Evolutionary conservation across 2,888 invertebrate species (phyloP).

Genomic region (Chalcosyrphus nemorum): DNA sequence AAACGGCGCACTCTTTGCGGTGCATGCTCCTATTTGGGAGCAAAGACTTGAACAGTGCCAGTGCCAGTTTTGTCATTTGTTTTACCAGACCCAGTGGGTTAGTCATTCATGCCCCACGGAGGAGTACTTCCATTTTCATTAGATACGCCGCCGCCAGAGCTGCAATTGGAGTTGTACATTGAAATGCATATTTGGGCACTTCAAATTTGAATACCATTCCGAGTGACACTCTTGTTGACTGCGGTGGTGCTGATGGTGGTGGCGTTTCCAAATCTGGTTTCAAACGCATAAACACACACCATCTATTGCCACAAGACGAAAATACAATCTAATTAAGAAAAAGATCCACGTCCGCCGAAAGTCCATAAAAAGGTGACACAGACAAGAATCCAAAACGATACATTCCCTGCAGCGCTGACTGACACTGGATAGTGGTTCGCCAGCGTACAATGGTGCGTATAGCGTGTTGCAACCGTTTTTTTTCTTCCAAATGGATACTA

Average conservation of each 20-base stretch:
- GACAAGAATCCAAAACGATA: slow-evolving; percentile 48
- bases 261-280: slow-evolving; percentile 45
- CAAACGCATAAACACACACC: neutral
- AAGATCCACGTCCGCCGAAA: slow-evolving; percentile 60
- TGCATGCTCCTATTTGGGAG: slow-evolving; percentile 53
- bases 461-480: slow-evolving; percentile 39
- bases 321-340: slow-evolving; percentile 54
- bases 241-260: slow-evolving; percentile 32
- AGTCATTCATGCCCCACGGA: slow-evolving; percentile 52
- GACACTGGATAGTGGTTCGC: neutral
- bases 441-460: neutral
- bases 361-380: slow-evolving; percentile 54
- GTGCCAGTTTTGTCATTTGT: slow-evolving; percentile 29
- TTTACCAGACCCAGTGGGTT: slow-evolving; percentile 39
- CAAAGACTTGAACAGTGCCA: slow-evolving; percentile 33
- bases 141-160: slow-evolving; percentile 14
- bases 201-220: slow-evolving; percentile 70
- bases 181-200: slow-evolving; percentile 66
- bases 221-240: slow-evolving; percentile 41
- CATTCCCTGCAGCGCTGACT: slow-evolving; percentile 34
- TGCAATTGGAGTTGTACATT: slow-evolving; percentile 56
- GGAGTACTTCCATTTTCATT: slow-evolving; percentile 58
- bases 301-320: slow-evolving; percentile 14
- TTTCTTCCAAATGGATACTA: neutral
- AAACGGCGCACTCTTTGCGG: slow-evolving; percentile 28